phyloP scores from a whole-genome alignment of 1,140 invertebrate species.

The Phymorhynchus buccinoides region DNA sequence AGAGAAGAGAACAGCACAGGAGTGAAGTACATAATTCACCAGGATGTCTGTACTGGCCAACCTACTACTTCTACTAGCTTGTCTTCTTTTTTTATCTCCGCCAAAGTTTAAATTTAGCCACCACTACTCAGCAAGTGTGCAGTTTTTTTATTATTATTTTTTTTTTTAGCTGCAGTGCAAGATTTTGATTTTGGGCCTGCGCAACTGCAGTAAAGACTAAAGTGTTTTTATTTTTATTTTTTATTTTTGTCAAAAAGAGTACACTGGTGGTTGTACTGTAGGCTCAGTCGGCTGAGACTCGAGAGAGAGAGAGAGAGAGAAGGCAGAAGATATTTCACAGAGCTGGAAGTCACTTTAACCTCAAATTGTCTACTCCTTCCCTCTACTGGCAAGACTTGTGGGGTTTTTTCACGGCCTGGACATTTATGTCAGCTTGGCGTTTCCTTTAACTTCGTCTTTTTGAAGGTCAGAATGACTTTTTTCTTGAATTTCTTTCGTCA shows the following conservation, averaged over 20 bases:
- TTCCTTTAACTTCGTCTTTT: neutral
- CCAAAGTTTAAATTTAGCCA: neutral
- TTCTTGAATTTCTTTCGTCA: neutral
- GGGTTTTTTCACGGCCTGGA: neutral
- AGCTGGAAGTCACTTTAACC: neutral
- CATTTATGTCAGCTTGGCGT: neutral
- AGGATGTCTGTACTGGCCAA: slow-evolving; percentile 5
- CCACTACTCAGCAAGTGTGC: neutral
- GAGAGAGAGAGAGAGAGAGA: neutral
- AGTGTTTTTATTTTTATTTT: no score
- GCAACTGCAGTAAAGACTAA: no score
- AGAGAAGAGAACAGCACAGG: neutral
- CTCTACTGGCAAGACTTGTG: no score
- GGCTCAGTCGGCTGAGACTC: neutral
- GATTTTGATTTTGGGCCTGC: slow-evolving; percentile 5
- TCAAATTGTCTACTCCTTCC: no score
- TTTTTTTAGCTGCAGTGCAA: neutral
- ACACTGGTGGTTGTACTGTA: no score
- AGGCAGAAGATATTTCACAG: neutral
- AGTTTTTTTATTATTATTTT: no score
- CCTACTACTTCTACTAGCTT: neutral
- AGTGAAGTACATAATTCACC: neutral
- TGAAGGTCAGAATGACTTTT: slow-evolving; percentile 3
- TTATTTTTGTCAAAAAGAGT: no score
- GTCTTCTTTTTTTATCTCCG: neutral